phyloP scores from a whole-genome alignment of 2,888 invertebrate genomes.

The Rotaria socialis region DNA sequence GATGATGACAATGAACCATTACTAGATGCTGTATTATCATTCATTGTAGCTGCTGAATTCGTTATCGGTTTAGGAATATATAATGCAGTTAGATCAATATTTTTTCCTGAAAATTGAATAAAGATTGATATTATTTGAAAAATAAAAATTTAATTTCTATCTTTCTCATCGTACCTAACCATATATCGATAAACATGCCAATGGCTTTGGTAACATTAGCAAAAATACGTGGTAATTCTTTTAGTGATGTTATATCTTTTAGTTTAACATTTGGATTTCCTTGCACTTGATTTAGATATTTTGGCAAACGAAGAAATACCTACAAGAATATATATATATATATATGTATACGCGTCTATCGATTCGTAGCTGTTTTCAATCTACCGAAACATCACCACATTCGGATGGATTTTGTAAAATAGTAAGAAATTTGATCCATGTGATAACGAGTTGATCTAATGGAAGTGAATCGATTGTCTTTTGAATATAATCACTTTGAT shows the following conservation, averaged over 20 bases:
- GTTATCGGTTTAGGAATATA: background rate
- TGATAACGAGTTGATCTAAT: background rate
- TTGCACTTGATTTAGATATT: background rate
- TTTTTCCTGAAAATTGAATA: background rate
- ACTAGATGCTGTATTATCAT: background rate
- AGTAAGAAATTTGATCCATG: constrained; percentile 25
- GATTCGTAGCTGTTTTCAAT: background rate
- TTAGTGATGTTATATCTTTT: constrained; percentile 12
- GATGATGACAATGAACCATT: background rate
- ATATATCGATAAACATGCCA: constrained; percentile 12
- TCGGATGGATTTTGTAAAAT: constrained; percentile 28
- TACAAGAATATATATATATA: background rate
- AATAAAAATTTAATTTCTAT: background rate
- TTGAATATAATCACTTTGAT: background rate
- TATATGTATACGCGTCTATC: background rate
- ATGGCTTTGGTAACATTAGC: constrained; percentile 22
- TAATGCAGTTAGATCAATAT: background rate
- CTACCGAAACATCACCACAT: constrained; percentile 33
- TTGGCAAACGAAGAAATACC: background rate
- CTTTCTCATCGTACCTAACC: background rate
- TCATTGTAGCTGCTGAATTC: background rate
- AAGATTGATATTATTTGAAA: background rate
- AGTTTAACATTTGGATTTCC: background rate
- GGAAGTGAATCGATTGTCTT: constrained; percentile 6
- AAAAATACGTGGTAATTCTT: constrained; percentile 1